Conservation (phyloP, 2,888 invertebrate genomes). For the Mechanitis messenoides region DNA sequence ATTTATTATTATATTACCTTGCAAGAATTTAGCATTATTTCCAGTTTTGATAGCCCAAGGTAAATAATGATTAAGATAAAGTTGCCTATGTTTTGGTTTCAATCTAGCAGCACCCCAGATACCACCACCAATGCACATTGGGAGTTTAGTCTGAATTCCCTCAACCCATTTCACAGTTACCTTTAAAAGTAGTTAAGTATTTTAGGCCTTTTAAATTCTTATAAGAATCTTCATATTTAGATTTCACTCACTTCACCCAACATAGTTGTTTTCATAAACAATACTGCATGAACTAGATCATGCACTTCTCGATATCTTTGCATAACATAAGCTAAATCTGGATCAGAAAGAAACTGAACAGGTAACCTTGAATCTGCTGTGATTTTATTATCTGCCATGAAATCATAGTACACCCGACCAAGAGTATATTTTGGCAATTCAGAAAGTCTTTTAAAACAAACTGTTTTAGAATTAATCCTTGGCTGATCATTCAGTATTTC, state of each 20-base stretch:
- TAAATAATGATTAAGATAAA: slow-evolving; percentile 85
- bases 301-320: slow-evolving; percentile 98
- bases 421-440: slow-evolving; percentile 86
- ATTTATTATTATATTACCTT: slow-evolving; percentile 69
- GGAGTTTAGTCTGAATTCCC: slow-evolving; percentile 94
- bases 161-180: slow-evolving; percentile 99
- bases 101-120: slow-evolving; percentile 93
- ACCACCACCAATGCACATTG: slow-evolving; percentile 96
- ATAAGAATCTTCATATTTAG: too few species aligned
- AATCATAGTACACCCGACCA: slow-evolving; percentile 90
- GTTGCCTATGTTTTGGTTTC: slow-evolving; percentile 87
- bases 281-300: slow-evolving; percentile 93
- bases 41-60: slow-evolving; percentile 93
- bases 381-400: slow-evolving; percentile 89
- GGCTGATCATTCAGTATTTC: slow-evolving; percentile 87
- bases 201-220: slow-evolving; percentile 6
- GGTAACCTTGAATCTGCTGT: slow-evolving; percentile 93
- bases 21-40: slow-evolving; percentile 83
- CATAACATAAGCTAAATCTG: slow-evolving; percentile 95
- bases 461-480: slow-evolving; percentile 88
- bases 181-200: slow-evolving; percentile 59
- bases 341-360: slow-evolving; percentile 94
- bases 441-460: slow-evolving; percentile 84
- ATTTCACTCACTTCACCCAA: slow-evolving; percentile 79
- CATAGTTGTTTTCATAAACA: slow-evolving; percentile 97